Percentiles rank a stretch among this genome's conserved stretches.
phyloP scores from a whole-genome alignment of 2,888 invertebrate species.

The Schrankia costaestrigalis region DNA sequence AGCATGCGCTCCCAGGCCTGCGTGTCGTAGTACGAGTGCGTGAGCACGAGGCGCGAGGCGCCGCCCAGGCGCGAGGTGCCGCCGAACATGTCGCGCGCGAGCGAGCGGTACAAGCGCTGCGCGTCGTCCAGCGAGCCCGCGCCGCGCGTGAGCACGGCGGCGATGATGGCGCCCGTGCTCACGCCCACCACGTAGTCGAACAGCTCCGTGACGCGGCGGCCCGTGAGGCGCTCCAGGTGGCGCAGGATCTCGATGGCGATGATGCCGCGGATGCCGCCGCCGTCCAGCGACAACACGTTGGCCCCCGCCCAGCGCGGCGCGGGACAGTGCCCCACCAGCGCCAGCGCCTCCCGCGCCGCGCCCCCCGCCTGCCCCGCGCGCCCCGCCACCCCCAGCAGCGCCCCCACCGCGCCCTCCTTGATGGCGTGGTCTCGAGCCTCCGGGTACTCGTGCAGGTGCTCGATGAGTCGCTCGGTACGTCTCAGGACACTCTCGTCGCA shows the following conservation, averaged over 20 bases:
- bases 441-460: slow-evolving; percentile 87
- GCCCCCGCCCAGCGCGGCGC: slow-evolving; percentile 87
- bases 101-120: slow-evolving; percentile 60
- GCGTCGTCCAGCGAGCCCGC: slow-evolving; percentile 62
- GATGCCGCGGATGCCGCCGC: slow-evolving; percentile 94
- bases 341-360: slow-evolving; percentile 69
- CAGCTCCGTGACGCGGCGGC: slow-evolving; percentile 85
- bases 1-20: slow-evolving; percentile 89
- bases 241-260: slow-evolving; percentile 91
- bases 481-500: slow-evolving; percentile 78
- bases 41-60: slow-evolving; percentile 89
- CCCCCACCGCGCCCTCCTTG: slow-evolving; percentile 86
- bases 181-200: slow-evolving; percentile 94
- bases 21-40: slow-evolving; percentile 94
- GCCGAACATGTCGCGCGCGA: slow-evolving; percentile 73
- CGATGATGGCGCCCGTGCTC: slow-evolving; percentile 91
- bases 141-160: slow-evolving; percentile 84
- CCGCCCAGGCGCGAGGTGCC: slow-evolving; percentile 73
- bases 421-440: slow-evolving; percentile 87
- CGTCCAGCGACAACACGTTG: slow-evolving; percentile 91
- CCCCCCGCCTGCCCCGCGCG: slow-evolving; percentile 40
- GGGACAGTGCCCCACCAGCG: slow-evolving; percentile 85
- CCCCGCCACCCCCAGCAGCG: slow-evolving; percentile 79
- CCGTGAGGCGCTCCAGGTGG: slow-evolving; percentile 87
- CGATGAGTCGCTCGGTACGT: slow-evolving; percentile 85